Evolutionary conservation across 92 coral and sea anemone genomes (phyloP), one percentile per base, ranked within the genome.

Genomic region (Anthopleura xanthogrammica): DNA sequence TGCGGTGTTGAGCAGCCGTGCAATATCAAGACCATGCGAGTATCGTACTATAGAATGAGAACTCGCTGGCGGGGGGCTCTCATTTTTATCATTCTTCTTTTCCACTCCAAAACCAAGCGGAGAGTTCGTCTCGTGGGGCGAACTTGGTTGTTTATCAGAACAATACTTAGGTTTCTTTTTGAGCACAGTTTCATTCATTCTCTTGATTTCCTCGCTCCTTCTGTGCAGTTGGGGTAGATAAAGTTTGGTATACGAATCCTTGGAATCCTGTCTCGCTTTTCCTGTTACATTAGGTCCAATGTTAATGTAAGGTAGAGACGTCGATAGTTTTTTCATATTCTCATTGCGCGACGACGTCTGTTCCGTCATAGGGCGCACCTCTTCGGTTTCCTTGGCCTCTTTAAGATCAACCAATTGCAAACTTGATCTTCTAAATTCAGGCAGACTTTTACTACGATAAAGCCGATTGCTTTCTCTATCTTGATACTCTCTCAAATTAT

Each of bases 151-250:
- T 50, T 77, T 56, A 23, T 77, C 87, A 20, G 73, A 56, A 19
- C 83, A 72, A 23, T 82, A 89, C 78, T 85, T 89, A 0, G 92
- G 89, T 46, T 89, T 85, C 82, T 80, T 82, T 16, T 83, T 82
- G 1, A 89, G 43, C 2, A 89, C 83, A 9, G 89, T 84, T 4
- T 89, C 89, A 64, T 85, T 89, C 70, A 85, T 24, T 39, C 87
- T 80, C 41, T 85, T 78, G 41, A 89, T 82, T 48, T 82, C 89
- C 40, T 85, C 86, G 7, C 55, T 60, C 57, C 83, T 81, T 60
- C 87, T 79, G 60, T 89, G 92, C 46, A 89, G 78, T 56, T 85
- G 92, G 2, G 92, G 89, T 54, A 89, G 87, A 64, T 85, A 89
- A 8, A 89, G 84, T 46, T 87, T 79, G 11, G 83, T 58, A 64